A percentile compares a stretch with the other conserved stretches of the same genome.
Conservation (phyloP, 1,140 invertebrate species). For the Drosophila albomicans region DNA sequence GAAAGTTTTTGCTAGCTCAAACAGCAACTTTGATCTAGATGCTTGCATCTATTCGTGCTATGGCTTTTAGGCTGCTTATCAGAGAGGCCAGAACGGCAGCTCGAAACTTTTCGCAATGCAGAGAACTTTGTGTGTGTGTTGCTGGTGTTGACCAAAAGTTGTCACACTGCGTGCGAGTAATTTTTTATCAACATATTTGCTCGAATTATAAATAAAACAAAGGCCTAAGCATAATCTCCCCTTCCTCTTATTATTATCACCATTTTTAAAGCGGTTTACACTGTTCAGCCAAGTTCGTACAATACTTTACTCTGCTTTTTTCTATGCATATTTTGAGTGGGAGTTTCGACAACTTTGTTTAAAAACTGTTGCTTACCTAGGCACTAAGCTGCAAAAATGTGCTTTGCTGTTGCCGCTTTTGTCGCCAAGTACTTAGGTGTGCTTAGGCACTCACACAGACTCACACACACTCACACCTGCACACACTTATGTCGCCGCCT, state of each 20-base stretch:
- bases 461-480: slow-evolving; percentile 2
- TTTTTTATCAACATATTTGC: slow-evolving; percentile 72
- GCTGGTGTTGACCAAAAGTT: slow-evolving; percentile 56
- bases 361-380: slow-evolving; percentile 56
- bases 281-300: slow-evolving; percentile 23
- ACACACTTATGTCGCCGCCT: slow-evolving; percentile 28
- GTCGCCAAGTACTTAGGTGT: slow-evolving; percentile 29
- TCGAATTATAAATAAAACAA: slow-evolving; percentile 41
- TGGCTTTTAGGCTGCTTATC: slow-evolving; percentile 50
- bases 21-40: slow-evolving; percentile 46
- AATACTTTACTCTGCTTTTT: no score
- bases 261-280: not conserved
- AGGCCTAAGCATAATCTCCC: slow-evolving; percentile 44
- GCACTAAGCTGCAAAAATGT: slow-evolving; percentile 49
- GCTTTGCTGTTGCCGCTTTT: slow-evolving; percentile 34
- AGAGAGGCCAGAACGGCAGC: slow-evolving; percentile 2
- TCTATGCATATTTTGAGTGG: slow-evolving; percentile 29
- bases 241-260: not conserved
- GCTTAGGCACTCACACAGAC: slow-evolving; percentile 1
- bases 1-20: slow-evolving; percentile 57
- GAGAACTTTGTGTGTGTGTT: slow-evolving; percentile 25
- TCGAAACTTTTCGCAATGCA: slow-evolving; percentile 38
- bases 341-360: slow-evolving; percentile 24
- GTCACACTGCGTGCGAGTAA: slow-evolving; percentile 59
- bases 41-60: slow-evolving; percentile 11